Conservation (phyloP, 2,113 vertebrate species). For the Corynorhinus townsendii region DNA sequence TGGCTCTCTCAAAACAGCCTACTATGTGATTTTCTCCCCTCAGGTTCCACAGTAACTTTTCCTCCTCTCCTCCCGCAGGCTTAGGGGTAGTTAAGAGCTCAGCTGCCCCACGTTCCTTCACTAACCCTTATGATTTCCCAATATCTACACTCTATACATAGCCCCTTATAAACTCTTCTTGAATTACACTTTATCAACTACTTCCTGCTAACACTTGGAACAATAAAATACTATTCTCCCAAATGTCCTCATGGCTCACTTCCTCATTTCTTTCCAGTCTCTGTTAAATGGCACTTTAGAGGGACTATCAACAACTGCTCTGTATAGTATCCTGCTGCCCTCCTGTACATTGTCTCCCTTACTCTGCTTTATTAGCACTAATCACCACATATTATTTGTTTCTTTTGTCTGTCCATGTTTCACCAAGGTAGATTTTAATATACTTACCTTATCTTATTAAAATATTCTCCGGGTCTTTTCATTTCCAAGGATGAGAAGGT, state of each 20-base stretch:
- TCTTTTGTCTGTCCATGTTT: background rate
- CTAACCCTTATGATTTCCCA: background rate
- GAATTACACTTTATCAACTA: background rate
- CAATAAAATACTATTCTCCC: background rate
- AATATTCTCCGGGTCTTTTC: background rate
- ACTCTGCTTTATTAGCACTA: background rate
- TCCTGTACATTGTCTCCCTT: background rate
- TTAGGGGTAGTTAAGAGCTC: background rate
- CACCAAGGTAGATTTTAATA: background rate
- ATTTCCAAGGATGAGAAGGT: background rate
- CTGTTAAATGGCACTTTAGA: background rate
- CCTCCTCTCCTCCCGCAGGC: background rate
- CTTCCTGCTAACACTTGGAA: background rate
- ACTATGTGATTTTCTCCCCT: background rate
- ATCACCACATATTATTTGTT: background rate
- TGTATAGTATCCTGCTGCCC: background rate
- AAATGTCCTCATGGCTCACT: background rate
- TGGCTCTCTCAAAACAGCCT: background rate
- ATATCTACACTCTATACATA: background rate
- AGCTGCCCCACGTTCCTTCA: background rate
- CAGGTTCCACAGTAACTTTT: background rate
- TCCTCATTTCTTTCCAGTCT: background rate
- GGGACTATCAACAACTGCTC: background rate
- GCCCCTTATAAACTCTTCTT: background rate
- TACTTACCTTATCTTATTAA: background rate